These are phyloP conservation scores for Sardinella longiceps DNA, from an alignment of 2,797 vertebrate species.

Conservation along the genomic window DNA sequence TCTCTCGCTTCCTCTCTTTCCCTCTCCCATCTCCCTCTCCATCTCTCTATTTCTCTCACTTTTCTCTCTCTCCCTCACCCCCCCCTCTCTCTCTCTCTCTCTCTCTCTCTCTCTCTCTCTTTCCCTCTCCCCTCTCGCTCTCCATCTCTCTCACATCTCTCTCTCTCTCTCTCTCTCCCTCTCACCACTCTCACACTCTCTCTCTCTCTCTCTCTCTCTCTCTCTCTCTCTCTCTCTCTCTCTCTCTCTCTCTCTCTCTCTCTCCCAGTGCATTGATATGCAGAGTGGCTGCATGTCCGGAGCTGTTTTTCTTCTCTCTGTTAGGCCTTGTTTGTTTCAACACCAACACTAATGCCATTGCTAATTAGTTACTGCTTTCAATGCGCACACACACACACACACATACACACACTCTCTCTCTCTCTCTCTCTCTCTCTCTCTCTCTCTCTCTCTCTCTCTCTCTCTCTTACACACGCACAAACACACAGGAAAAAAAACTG, in stretches of 20 bases:
- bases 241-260: neutral
- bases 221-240: neutral
- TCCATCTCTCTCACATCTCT: neutral
- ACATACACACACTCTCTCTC: no score
- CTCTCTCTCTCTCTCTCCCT: neutral
- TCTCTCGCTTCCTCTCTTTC: neutral
- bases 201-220: neutral
- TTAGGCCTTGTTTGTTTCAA: constrained; percentile 22
- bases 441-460: no score
- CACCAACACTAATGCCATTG: constrained; percentile 33
- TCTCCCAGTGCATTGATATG: constrained; percentile 31
- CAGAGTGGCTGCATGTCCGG: constrained; percentile 41
- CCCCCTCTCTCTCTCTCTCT: neutral
- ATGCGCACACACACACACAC: neutral
- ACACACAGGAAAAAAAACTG: neutral
- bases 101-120: neutral
- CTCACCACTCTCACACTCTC: neutral
- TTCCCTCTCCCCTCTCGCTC: no score
- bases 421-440: no score
- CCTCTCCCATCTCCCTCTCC: neutral
- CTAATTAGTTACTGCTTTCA: constrained; percentile 43
- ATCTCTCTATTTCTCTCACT: neutral
- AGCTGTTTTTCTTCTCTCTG: constrained; percentile 34
- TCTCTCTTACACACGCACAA: neutral
- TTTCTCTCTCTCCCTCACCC: neutral